Evolutionary conservation across 2,797 vertebrate genomes (phyloP), one percentile per base, ranked within the genome.

Genomic region (Syndactyla subalaris): DNA sequence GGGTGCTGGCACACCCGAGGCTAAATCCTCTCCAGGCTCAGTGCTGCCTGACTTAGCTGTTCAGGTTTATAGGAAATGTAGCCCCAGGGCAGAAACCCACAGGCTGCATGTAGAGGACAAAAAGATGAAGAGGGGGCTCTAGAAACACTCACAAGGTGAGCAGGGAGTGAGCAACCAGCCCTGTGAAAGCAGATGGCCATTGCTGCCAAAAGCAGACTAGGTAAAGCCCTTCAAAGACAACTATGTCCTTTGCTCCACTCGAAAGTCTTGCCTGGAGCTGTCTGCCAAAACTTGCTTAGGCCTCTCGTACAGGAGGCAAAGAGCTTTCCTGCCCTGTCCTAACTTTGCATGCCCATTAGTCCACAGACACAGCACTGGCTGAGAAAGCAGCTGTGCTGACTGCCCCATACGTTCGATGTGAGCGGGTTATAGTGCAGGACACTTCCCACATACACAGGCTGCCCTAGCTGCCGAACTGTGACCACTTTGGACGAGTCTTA

Each of bases 181-280:
- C 1, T 4, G 12, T 17, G 51, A n/a, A 66, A 32, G 27, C 9
- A 20, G 21, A 46, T 20, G 67, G 38, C 43, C 46, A 21, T 58
- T 34, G 52, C 32, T 51, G 49, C 49, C 49, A 49, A 48, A 48
- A 82, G 41, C 7, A 9, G 36, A 23, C 9, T 2, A 63, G 23
- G 32, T 39, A 38, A 66, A 92, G 38, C 20, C 48, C 48, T 55
- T 70, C 19, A 2, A 51, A 85, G 49, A 41, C 13, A 36, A 26
- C 24, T 15, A 39, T 0, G 1, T 12, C 51, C 48, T 70, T 45
- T 21, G 5, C n/a, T 82, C n/a, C 8, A 0, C n/a, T 59, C 6
- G 12, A 74, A 49, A 74, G 58, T 79, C 72, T 61, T 2, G 0
- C 39, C 23, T n/a, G 55, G 24, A 75, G 21, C 27, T 45, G 54